Conservation (phyloP, 1,140 invertebrate genomes). For the Zaprionus vittiger region DNA sequence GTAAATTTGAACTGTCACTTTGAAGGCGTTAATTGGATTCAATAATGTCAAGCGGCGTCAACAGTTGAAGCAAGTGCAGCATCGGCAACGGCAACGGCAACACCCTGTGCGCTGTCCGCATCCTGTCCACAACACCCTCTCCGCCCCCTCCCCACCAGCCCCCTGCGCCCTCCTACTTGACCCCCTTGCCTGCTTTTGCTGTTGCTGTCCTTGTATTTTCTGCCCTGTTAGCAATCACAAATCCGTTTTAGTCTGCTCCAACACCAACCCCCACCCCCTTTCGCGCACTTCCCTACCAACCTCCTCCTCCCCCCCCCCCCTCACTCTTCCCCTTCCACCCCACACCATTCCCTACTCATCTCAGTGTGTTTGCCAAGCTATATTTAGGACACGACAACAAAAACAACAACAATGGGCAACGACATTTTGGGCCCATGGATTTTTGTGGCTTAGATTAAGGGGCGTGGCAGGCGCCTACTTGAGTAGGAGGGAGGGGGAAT, state of each 20-base stretch:
- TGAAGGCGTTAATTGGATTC: slow-evolving; percentile 82
- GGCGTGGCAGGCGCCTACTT: slow-evolving; percentile 12
- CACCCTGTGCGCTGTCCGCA: slow-evolving; percentile 3
- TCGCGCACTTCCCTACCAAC: not conserved
- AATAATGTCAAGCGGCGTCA: slow-evolving; percentile 56
- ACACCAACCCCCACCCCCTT: not conserved
- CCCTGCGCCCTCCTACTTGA: too few species aligned
- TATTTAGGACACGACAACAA: slow-evolving; percentile 47
- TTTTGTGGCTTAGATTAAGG: slow-evolving; percentile 45
- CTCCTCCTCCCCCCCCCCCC: not conserved
- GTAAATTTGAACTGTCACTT: slow-evolving; percentile 82
- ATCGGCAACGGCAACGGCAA: slow-evolving; percentile 2
- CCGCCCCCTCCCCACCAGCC: too few species aligned
- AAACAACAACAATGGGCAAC: slow-evolving; percentile 10
- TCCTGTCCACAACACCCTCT: not conserved
- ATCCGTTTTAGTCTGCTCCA: slow-evolving; percentile 30
- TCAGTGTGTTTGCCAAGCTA: slow-evolving; percentile 32
- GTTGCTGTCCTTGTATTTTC: slow-evolving; percentile 11
- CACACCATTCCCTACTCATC: not conserved
- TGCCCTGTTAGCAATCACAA: slow-evolving; percentile 27
- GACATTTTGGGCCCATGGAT: slow-evolving; percentile 25
- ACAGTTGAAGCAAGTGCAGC: slow-evolving; percentile 29
- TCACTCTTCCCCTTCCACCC: not conserved
- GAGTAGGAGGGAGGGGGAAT: not conserved
- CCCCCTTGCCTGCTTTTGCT: not conserved